Percentiles rank a stretch among this genome's conserved stretches.
Evolutionary conservation across 2,888 invertebrate species (phyloP).

Genomic region (Eudemis profundana): DNA sequence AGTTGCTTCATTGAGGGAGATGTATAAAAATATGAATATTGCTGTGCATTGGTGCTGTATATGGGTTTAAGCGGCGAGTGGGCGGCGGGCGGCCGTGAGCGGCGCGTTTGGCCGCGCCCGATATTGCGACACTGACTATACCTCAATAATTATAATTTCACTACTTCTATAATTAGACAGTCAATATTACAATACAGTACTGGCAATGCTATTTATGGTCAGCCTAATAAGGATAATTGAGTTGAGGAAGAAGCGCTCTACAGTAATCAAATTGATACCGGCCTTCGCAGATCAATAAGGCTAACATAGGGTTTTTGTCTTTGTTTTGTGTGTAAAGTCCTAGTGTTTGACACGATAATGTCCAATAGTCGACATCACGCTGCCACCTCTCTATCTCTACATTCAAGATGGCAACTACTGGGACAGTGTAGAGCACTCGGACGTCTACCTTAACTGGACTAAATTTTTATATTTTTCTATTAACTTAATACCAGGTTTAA

Average conservation of each 20-base stretch:
- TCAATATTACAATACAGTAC: background rate
- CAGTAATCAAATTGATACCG: too few species aligned
- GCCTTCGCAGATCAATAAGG: too few species aligned
- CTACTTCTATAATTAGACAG: conserved; percentile 46
- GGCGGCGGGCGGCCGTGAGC: conserved; percentile 82
- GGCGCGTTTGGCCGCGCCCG: conserved; percentile 75
- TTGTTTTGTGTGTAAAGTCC: too few species aligned
- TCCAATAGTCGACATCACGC: too few species aligned
- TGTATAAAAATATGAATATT: conserved; percentile 79
- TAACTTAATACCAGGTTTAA: too few species aligned
- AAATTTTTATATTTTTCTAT: too few species aligned
- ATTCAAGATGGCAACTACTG: too few species aligned
- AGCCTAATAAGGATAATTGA: background rate
- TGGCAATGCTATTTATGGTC: background rate
- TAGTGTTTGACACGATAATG: too few species aligned
- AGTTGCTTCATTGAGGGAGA: conserved; percentile 66
- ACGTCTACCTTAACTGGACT: too few species aligned
- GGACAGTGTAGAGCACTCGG: too few species aligned
- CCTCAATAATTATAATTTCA: conserved; percentile 63
- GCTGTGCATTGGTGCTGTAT: conserved; percentile 76
- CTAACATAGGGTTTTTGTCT: too few species aligned
- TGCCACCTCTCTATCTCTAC: too few species aligned
- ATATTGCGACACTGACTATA: conserved; percentile 71
- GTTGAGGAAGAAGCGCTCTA: background rate
- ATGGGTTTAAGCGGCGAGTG: conserved; percentile 81